Evolutionary conservation across 1,140 invertebrate genomes (phyloP).

Genomic region (Pachypsylla venusta): DNA sequence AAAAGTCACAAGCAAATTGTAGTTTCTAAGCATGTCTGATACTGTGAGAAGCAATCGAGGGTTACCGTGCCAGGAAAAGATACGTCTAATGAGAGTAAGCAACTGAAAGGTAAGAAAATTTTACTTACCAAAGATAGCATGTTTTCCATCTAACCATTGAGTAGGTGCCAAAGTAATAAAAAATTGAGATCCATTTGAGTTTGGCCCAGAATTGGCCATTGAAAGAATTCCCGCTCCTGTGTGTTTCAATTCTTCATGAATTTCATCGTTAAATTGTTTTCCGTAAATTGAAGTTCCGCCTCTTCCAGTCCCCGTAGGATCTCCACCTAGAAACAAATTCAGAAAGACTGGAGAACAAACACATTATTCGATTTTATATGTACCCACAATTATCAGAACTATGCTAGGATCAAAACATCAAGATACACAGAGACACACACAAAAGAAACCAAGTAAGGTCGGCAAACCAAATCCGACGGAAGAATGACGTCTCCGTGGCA

Average conservation of each 20-base stretch:
- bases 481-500: too few relatives aligned
- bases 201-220: conserved; percentile 86
- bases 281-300: conserved; percentile 96
- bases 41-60: not conserved
- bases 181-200: conserved; percentile 97
- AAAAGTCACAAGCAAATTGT: conserved; percentile 2
- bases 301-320: conserved; percentile 88
- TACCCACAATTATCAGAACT: too few relatives aligned
- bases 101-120: not conserved
- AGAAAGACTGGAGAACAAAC: too few relatives aligned
- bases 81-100: not conserved
- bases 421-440: too few relatives aligned
- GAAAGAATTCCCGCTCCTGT: conserved; percentile 71
- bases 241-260: conserved; percentile 85
- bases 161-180: conserved; percentile 94
- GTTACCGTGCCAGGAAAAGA: too few relatives aligned
- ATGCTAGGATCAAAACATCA: too few relatives aligned
- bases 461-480: too few relatives aligned
- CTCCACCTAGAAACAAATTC: conserved; percentile 39
- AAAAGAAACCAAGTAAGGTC: too few relatives aligned
- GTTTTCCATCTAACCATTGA: conserved; percentile 95
- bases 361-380: too few relatives aligned
- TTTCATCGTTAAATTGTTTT: conserved; percentile 87
- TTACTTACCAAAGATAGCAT: conserved; percentile 75
- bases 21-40: not conserved